Evolutionary conservation across 2,888 invertebrate species (phyloP).

Genomic region (Syrphus vitripennis): DNA sequence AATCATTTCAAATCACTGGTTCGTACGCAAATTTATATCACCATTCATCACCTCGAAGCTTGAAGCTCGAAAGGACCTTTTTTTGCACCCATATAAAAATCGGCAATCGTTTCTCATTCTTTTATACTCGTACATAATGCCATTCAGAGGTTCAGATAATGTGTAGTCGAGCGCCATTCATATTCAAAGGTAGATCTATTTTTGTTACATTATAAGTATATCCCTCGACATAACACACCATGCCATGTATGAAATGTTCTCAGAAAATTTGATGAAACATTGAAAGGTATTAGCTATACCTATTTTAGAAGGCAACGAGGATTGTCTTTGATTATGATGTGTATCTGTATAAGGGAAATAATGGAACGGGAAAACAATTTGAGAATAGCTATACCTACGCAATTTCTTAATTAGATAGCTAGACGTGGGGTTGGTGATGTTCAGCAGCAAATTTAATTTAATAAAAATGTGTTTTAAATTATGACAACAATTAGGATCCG

Average conservation of each 20-base stretch:
- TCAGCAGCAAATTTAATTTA: no score
- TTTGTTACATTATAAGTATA: no score
- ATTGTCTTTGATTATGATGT: no score
- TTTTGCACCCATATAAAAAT: not conserved
- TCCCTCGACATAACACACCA: not conserved
- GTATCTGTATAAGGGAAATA: no score
- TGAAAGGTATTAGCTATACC: no score
- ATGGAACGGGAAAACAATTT: no score
- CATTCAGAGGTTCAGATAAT: not conserved
- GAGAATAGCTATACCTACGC: no score
- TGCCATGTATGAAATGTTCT: not conserved
- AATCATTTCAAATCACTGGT: constrained; percentile 32
- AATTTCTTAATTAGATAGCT: no score
- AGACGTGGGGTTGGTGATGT: no score
- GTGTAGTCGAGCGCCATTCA: not conserved
- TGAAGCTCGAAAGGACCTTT: not conserved
- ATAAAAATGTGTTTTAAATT: no score
- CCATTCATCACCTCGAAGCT: not conserved
- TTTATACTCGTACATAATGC: not conserved
- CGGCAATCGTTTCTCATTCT: not conserved
- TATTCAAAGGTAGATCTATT: not conserved
- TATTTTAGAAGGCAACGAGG: no score
- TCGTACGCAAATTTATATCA: constrained; percentile 26
- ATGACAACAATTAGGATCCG: no score
- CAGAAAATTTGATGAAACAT: constrained; percentile 5